These are phyloP conservation scores for Characodon lateralis DNA, from an alignment of 2,797 vertebrate genomes.

Conservation along the genomic window DNA sequence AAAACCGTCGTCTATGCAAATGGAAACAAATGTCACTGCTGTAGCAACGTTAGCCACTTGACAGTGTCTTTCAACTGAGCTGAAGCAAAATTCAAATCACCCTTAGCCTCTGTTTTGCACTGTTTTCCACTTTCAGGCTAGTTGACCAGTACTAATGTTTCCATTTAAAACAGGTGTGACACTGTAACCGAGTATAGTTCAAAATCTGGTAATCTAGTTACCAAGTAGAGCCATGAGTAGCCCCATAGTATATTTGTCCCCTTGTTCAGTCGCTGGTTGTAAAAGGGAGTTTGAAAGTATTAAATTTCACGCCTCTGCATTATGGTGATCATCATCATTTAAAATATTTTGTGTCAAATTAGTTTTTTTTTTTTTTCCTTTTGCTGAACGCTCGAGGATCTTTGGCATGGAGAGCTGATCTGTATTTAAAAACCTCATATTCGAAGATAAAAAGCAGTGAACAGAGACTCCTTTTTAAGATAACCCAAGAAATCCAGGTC, in stretches of 20 bases:
- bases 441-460: slow-evolving; percentile 59
- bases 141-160: slow-evolving; percentile 23
- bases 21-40: slow-evolving; percentile 67
- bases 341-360: slow-evolving; percentile 39
- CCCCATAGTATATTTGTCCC: background rate
- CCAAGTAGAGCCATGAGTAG: background rate
- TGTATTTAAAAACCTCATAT: slow-evolving; percentile 42
- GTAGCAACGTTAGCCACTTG: slow-evolving; percentile 48
- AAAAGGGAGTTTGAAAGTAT: no score
- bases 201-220: slow-evolving; percentile 1
- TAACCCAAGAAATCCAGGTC: slow-evolving; percentile 49
- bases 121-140: slow-evolving; percentile 27
- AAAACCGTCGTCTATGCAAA: slow-evolving; percentile 72
- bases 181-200: background rate
- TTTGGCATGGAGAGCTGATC: slow-evolving; percentile 33
- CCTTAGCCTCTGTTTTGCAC: slow-evolving; percentile 37
- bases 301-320: background rate
- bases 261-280: background rate
- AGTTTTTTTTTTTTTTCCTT: slow-evolving; percentile 20
- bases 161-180: slow-evolving; percentile 22
- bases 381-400: slow-evolving; percentile 57
- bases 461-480: slow-evolving; percentile 38
- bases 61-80: slow-evolving; percentile 43
- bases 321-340: slow-evolving; percentile 23
- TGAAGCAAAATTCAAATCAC: slow-evolving; percentile 76